phyloP scores from a whole-genome alignment of 2,888 invertebrate species.

The Agrilus biguttatus region DNA sequence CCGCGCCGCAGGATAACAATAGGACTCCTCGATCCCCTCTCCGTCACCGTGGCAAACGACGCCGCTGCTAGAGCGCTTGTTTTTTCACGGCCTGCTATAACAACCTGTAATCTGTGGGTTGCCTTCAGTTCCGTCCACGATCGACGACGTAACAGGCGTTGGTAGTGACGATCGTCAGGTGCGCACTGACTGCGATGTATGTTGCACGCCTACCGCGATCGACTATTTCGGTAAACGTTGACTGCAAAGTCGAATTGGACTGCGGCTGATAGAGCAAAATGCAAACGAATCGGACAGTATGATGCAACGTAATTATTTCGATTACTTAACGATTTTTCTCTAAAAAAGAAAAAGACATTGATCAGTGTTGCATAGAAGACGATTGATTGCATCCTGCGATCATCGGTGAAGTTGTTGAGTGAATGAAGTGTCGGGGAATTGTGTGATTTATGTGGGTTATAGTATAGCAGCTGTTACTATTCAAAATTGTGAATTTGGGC shows the following conservation, averaged over 20 bases:
- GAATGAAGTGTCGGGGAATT: no score
- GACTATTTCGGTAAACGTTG: conserved; percentile 11
- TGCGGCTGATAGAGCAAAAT: conserved; percentile 4
- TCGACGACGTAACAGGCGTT: conserved; percentile 5
- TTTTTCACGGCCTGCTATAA: conserved; percentile 29
- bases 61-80: conserved; percentile 20
- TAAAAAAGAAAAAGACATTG: no score
- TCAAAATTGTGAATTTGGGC: no score
- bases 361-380: no score
- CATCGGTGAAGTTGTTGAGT: no score
- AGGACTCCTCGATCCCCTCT: conserved; percentile 15
- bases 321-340: no score
- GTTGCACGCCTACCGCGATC: conserved; percentile 13
- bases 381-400: no score
- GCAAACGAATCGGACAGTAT: no score
- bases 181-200: conserved; percentile 13
- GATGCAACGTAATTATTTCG: no score
- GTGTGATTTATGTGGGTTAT: no score
- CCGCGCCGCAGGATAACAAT: conserved; percentile 15
- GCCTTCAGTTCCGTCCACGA: conserved; percentile 13
- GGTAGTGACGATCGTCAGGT: conserved; percentile 7
- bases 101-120: conserved; percentile 28
- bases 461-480: no score
- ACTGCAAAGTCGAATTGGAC: conserved; percentile 12
- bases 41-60: conserved; percentile 15